Percentiles rank a stretch among this genome's conserved stretches.
Conservation (phyloP, 2,888 invertebrate species). For the Troilus luridus region DNA sequence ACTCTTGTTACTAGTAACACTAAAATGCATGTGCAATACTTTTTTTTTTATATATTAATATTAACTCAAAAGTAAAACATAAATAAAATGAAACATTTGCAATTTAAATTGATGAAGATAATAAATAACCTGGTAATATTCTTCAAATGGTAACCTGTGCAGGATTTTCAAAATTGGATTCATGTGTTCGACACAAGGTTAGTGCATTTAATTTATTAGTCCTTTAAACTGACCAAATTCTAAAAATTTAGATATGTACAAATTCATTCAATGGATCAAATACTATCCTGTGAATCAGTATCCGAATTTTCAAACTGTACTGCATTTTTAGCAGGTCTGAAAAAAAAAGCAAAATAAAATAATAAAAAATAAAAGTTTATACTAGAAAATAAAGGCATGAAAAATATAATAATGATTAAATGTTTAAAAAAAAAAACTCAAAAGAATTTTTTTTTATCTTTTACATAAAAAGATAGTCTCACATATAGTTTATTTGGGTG, state of each 20-base stretch:
- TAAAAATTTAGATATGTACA: slow-evolving; percentile 3
- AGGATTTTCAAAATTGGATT: neutral
- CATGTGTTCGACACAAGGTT: neutral
- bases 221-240: neutral
- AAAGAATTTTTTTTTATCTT: neutral
- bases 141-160: neutral
- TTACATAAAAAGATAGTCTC: neutral
- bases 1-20: neutral
- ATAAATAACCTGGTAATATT: neutral
- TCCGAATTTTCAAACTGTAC: slow-evolving; percentile 54
- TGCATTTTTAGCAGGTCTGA: slow-evolving; percentile 52
- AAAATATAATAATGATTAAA: neutral
- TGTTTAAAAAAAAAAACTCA: neutral
- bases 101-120: neutral
- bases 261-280: neutral
- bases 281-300: slow-evolving; percentile 43
- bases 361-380: slow-evolving; percentile 12
- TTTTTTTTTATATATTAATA: neutral
- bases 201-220: slow-evolving; percentile 8
- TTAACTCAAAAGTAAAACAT: neutral
- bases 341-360: slow-evolving; percentile 28
- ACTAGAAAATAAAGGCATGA: neutral
- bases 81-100: neutral
- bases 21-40: neutral
- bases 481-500: neutral